phyloP scores from a whole-genome alignment of 2,888 invertebrate genomes.

The Argyra leucocephala region DNA sequence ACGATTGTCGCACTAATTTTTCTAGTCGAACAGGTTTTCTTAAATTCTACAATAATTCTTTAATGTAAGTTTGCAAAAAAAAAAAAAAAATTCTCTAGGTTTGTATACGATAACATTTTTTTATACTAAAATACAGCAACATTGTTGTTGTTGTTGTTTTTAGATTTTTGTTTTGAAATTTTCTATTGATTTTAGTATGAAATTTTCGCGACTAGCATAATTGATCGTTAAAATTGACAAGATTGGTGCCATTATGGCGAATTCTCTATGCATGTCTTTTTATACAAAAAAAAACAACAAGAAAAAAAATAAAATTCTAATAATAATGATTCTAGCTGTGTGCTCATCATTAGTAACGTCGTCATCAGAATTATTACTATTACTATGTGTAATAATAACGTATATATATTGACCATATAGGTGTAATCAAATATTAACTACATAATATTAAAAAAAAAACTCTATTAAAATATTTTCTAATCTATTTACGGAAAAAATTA shows the following conservation, averaged over 20 bases:
- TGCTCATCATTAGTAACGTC: background rate
- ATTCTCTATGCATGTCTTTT: background rate
- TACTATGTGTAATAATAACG: no score
- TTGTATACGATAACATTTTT: background rate
- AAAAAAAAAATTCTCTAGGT: background rate
- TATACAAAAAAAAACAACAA: background rate
- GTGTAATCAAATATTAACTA: no score
- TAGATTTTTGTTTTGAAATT: background rate
- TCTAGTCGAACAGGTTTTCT: background rate
- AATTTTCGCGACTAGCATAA: background rate
- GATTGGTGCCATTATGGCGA: constrained; percentile 4
- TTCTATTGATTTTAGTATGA: no score
- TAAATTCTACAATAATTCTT: no score
- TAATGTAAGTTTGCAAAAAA: background rate
- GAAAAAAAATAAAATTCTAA: no score
- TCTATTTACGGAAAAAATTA: no score
- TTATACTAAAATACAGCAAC: background rate
- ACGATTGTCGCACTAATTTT: background rate
- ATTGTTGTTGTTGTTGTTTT: background rate
- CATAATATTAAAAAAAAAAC: no score
- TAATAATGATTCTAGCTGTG: constrained; percentile 3
- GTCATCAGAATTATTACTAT: no score
- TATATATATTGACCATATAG: no score
- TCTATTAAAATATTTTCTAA: no score
- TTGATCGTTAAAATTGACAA: constrained; percentile 1